Evolutionary conservation across 2,113 vertebrate genomes (phyloP).

Genomic region (Oxyura jamaicensis): DNA sequence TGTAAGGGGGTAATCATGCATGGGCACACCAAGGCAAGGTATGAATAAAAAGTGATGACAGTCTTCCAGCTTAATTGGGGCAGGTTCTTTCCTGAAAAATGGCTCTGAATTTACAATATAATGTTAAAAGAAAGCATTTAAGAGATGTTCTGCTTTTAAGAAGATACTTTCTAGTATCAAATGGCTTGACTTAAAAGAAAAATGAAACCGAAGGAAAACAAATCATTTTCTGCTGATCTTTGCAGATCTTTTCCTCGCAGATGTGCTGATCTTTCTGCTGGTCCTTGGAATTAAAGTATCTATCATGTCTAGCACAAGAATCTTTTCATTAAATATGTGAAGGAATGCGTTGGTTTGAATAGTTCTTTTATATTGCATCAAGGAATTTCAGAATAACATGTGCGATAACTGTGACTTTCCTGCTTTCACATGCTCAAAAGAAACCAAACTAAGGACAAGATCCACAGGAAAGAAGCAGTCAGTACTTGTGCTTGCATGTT

Average conservation of each 20-base stretch:
- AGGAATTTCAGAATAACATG: background rate
- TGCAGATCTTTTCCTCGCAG: background rate
- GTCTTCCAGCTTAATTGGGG: background rate
- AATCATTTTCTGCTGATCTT: background rate
- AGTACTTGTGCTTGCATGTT: background rate
- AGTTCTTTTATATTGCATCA: background rate
- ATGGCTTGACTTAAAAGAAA: background rate
- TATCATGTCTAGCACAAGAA: background rate
- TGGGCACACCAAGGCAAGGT: background rate
- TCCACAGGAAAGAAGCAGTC: background rate
- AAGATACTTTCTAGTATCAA: background rate
- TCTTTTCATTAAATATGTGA: background rate
- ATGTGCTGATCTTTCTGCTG: background rate
- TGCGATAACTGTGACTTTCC: background rate
- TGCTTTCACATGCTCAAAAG: background rate
- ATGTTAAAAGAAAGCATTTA: background rate
- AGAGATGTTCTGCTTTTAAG: background rate
- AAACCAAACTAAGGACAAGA: background rate
- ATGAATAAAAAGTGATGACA: background rate
- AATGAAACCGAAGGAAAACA: background rate
- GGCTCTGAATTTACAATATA: background rate
- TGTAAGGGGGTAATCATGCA: background rate
- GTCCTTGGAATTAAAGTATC: background rate
- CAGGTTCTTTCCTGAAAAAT: background rate
- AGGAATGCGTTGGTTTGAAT: background rate